Evolutionary conservation across 2,888 invertebrate species (phyloP), one percentile per base, ranked within the genome.

Genomic region (Leucania comma): DNA sequence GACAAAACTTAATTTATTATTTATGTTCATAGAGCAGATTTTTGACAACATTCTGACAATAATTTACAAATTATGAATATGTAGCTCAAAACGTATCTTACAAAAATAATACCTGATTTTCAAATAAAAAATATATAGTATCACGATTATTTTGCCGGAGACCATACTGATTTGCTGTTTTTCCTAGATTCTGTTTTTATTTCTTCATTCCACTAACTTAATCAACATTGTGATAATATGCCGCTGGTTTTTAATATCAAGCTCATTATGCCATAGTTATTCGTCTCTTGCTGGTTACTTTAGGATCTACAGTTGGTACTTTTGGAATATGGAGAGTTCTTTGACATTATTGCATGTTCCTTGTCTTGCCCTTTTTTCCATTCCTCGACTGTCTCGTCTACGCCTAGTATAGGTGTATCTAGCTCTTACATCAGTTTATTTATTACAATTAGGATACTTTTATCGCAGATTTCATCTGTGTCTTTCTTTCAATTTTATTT

Each of bases 51-150:
- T 32, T 35, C 4, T 68, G 20, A 51, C 32, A 26, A 73, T 42
- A 50, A 68, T 73, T 42, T 74, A 74, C 60, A 61, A 74, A 26
- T 68, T 74, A 74, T 42, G 9, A 46, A 51, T 68, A 74, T 12
- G 12, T 22, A 61, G 50, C 60, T 61, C 50, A 68, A 68, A 68
- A 60, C n/a, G 22, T 61, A 29, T 73, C 68, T 9, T 57, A 60
- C 32, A 56, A 20, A 42, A 9, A 20, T 65, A 24, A 26, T n/a
- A 14, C 12, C n/a, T 12, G 58, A 8, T 26, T 6, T 22, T 24
- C 32, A 50, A 6, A 24, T 17, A n/a, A 22, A 10, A 42, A 0
- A 42, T 20, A 14, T 24, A 24, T 24, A 20, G 8, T 12, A 24
- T 22, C 10, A 46, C 22, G 3, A 26, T 29, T 14, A 42, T 56